These are phyloP conservation scores for Daphoenositta chrysoptera DNA, from an alignment of 2,113 vertebrate genomes.

Conservation along the genomic window DNA sequence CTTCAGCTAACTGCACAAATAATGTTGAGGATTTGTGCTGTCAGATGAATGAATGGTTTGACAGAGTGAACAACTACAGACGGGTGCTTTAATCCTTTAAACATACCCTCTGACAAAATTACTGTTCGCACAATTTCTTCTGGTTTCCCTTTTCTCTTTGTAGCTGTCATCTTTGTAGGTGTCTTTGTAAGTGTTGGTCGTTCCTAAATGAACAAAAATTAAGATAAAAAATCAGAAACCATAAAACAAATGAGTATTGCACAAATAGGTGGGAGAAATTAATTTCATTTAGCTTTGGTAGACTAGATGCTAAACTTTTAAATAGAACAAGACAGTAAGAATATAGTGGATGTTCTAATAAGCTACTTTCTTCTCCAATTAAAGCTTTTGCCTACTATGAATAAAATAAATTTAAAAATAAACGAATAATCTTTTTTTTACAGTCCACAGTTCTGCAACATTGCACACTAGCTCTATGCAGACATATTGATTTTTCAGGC, in stretches of 20 bases:
- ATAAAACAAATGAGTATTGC: neutral
- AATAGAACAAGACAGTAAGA: neutral
- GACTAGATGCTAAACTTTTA: neutral
- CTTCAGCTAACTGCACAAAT: neutral
- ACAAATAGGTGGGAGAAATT: neutral
- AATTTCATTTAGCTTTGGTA: neutral
- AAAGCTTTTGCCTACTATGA: neutral
- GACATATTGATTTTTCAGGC: neutral
- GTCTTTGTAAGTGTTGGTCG: neutral
- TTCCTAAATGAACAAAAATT: slow-evolving; percentile 25
- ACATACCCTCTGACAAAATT: slow-evolving; percentile 45
- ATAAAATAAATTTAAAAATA: neutral
- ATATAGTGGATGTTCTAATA: neutral
- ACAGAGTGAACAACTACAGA: neutral
- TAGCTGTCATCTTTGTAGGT: neutral
- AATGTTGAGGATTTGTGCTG: neutral
- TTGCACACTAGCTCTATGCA: neutral
- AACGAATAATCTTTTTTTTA: neutral
- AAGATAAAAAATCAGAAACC: neutral
- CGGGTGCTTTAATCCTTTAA: neutral
- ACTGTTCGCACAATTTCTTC: slow-evolving; percentile 25
- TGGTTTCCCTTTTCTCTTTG: slow-evolving; percentile 57
- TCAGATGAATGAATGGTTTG: neutral
- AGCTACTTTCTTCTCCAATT: neutral
- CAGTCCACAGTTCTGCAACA: neutral